Conservation (phyloP, 2,797 vertebrate species). For the Sebastes trivittatus region DNA sequence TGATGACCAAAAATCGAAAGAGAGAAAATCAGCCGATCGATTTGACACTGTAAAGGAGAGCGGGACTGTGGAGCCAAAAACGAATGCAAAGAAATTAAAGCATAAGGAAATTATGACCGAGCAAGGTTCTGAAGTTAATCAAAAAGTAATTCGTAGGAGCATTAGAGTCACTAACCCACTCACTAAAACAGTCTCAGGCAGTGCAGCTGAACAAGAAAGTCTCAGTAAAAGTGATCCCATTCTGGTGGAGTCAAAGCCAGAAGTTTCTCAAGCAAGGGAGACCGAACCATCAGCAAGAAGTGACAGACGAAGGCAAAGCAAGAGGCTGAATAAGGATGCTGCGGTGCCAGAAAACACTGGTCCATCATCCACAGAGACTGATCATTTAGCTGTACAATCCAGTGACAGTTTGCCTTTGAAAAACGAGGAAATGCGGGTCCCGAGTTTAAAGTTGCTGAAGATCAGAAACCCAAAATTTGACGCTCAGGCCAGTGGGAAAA, state of each 20-base stretch:
- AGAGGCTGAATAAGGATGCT: slow-evolving; percentile 74
- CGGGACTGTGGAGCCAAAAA: slow-evolving; percentile 61
- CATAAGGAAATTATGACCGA: slow-evolving; percentile 53
- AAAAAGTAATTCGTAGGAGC: slow-evolving; percentile 72
- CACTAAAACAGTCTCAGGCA: slow-evolving; percentile 43
- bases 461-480: slow-evolving; percentile 83
- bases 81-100: slow-evolving; percentile 61
- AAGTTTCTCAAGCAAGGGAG: slow-evolving; percentile 59
- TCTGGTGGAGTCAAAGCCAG: slow-evolving; percentile 59
- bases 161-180: slow-evolving; percentile 63
- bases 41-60: slow-evolving; percentile 53
- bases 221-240: slow-evolving; percentile 46
- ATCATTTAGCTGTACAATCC: slow-evolving; percentile 42
- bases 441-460: slow-evolving; percentile 79
- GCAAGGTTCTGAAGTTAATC: slow-evolving; percentile 60
- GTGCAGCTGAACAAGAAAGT: slow-evolving; percentile 57
- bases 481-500: slow-evolving; percentile 54
- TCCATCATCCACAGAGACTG: slow-evolving; percentile 39
- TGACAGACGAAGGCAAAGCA: slow-evolving; percentile 77
- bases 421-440: slow-evolving; percentile 70
- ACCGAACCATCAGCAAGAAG: slow-evolving; percentile 56
- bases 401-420: slow-evolving; percentile 52
- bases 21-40: slow-evolving; percentile 52
- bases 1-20: slow-evolving; percentile 77
- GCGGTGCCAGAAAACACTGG: slow-evolving; percentile 53